Evolutionary conservation across 2,797 vertebrate species (phyloP), one percentile per base, ranked within the genome.

Genomic region (Geotrypetes seraphini): DNA sequence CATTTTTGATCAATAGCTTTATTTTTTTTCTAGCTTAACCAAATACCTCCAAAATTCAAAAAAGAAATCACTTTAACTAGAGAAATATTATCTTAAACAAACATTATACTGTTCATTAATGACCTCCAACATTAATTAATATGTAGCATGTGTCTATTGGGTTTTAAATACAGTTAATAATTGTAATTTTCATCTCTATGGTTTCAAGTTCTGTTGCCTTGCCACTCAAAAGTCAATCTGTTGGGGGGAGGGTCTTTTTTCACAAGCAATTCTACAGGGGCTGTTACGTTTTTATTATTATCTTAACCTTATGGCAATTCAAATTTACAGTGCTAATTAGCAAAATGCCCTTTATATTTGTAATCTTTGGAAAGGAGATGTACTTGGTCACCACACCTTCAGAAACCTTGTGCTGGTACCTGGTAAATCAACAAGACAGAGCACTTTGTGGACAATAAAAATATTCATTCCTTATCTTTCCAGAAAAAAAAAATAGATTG

Each of bases 261-360:
- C 63, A 69, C 63, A 67, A 73, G 66, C 73, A 80, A 72, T 69
- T 74, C 63, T 63, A 54, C 48, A 64, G 64, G 46, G 66, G 34
- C 50, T 71, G 41, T 62, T 60, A 44, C 28, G 0, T 22, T 34
- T 59, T 44, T 29, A 28, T 23, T 52, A 53, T 61, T 27, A 36
- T 29, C 39, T 63, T 78, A 75, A 69, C 62, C 60, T 67, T 47
- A 16, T 47, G 52, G 65, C 58, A 62, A 64, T 61, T 62, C 49
- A 71, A 72, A 78, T 75, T 74, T 74, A 66, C 55, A 41, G 54
- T 59, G 49, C 53, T 71, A 74, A 79, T 70, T 70, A 75, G 43
- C 38, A 57, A 64, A 44, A 42, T 53, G 57, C 52, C 63, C 49
- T 69, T 69, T 57, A 48, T 66, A 37, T 65, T 57, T 53, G 63